Conservation (phyloP, 2,113 vertebrate genomes). For the Perognathus longimembris region DNA sequence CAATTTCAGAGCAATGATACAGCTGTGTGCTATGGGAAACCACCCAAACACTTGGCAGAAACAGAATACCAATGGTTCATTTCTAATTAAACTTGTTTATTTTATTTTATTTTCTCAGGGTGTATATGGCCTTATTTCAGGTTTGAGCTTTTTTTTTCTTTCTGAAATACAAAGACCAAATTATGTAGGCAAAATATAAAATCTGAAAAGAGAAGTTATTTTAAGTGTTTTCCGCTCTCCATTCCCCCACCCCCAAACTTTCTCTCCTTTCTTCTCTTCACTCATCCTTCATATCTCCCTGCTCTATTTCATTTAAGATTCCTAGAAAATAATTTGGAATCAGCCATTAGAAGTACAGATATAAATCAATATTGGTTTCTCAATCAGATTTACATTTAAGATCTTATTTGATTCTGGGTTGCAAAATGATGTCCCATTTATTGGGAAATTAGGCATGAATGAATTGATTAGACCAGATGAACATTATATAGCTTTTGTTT, state of each 20-base stretch:
- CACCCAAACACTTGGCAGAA: conserved; percentile 80
- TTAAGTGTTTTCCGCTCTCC: not conserved
- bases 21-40: conserved; percentile 78
- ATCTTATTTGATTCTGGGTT: conserved; percentile 21
- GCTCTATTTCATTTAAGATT: not conserved
- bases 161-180: conserved; percentile 52
- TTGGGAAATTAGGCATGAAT: conserved; percentile 21
- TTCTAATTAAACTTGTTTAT: conserved; percentile 80
- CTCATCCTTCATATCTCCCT: not conserved
- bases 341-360: not conserved
- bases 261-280: not conserved
- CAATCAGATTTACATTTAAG: not conserved
- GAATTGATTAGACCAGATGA: not conserved
- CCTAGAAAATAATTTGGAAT: not conserved
- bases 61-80: conserved; percentile 73
- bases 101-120: conserved; percentile 61
- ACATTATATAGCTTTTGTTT: not conserved
- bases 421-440: not conserved
- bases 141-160: not conserved
- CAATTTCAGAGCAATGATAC: conserved; percentile 72
- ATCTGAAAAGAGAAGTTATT: conserved; percentile 3
- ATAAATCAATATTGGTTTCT: conserved; percentile 5
- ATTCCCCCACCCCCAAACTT: not conserved
- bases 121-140: conserved; percentile 70
- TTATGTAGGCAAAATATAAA: not conserved